Conservation (phyloP, 2,797 vertebrate species). For the Sebastes jordani region DNA sequence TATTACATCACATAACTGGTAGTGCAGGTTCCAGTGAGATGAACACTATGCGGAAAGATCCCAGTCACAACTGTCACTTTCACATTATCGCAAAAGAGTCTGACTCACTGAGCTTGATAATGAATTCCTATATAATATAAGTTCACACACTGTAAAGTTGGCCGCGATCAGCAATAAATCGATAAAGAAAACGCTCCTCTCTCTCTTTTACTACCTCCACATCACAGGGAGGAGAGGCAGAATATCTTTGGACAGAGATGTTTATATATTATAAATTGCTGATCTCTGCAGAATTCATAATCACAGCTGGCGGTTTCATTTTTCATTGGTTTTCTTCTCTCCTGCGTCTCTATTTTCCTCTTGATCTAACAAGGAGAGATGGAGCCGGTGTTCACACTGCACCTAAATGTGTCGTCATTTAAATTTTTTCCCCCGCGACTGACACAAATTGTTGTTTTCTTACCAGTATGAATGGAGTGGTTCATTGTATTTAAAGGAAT, state of each 20-base stretch:
- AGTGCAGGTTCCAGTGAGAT: conserved; percentile 29
- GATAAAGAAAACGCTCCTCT: not conserved
- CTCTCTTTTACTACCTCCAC: not conserved
- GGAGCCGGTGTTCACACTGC: not conserved
- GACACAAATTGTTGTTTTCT: not conserved
- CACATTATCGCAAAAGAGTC: conserved; percentile 19
- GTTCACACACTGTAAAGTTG: conserved; percentile 44
- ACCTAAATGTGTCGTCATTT: not conserved
- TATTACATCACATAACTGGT: conserved; percentile 27
- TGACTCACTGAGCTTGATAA: conserved; percentile 47
- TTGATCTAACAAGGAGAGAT: conserved; percentile 8
- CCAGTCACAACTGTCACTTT: conserved; percentile 38
- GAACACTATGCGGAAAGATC: conserved; percentile 31
- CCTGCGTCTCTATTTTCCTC: not conserved
- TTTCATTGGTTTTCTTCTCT: conserved; percentile 19
- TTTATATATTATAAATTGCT: conserved; percentile 13
- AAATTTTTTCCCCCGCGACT: not conserved
- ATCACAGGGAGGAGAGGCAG: conserved; percentile 13
- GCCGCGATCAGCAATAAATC: conserved; percentile 36
- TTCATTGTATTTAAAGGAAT: not conserved
- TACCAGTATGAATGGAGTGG: not conserved
- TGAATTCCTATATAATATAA: conserved; percentile 47
- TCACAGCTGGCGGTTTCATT: conserved; percentile 21
- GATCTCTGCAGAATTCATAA: conserved; percentile 42
- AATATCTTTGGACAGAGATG: conserved; percentile 11